Evolutionary conservation across 2,797 vertebrate genomes (phyloP).

Genomic region (Anguilla pacifica): DNA sequence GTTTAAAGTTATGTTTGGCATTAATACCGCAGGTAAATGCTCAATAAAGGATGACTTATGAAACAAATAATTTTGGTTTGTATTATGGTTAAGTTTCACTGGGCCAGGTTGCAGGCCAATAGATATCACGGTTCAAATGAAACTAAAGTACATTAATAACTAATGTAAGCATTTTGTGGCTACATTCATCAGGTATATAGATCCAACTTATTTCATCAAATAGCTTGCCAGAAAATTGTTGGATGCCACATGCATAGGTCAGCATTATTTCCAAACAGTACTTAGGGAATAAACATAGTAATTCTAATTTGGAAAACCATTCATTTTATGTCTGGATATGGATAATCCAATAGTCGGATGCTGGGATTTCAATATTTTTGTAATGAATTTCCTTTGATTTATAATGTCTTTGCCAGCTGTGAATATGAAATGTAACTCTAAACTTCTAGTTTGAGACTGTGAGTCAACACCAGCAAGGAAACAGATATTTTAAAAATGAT

Average conservation of each 20-base stretch:
- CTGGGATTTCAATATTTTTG: slow-evolving; percentile 20
- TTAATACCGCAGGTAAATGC: background rate
- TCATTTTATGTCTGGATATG: background rate
- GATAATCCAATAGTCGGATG: slow-evolving; percentile 13
- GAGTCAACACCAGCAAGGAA: background rate
- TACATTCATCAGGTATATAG: background rate
- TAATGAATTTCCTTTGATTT: slow-evolving; percentile 21
- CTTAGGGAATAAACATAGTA: background rate
- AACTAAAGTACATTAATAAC: background rate
- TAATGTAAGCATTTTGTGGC: background rate
- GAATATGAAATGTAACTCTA: slow-evolving; percentile 1
- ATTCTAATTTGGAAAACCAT: slow-evolving; percentile 3
- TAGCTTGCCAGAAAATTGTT: background rate
- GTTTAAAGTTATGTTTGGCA: background rate
- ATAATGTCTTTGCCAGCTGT: slow-evolving; percentile 20
- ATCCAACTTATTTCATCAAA: background rate
- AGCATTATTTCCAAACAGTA: background rate
- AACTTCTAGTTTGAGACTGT: background rate
- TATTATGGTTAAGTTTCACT: background rate
- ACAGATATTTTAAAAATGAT: background rate
- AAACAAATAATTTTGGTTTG: background rate
- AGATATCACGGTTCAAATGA: background rate
- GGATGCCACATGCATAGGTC: background rate
- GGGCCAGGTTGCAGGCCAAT: background rate
- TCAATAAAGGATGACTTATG: background rate